Evolutionary conservation across 2,797 vertebrate genomes (phyloP).

Genomic region (Florisuga fusca): DNA sequence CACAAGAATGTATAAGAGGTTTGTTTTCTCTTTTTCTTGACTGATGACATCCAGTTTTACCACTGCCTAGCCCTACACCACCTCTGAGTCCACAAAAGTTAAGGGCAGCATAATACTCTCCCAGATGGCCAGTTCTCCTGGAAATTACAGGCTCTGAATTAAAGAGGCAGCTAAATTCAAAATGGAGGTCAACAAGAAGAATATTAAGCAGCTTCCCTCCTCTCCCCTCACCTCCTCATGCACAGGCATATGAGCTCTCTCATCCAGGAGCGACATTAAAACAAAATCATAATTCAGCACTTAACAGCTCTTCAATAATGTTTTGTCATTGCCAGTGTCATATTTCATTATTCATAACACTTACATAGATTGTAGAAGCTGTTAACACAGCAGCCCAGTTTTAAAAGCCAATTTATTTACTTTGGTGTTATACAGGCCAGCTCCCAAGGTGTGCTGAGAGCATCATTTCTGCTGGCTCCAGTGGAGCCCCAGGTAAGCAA

Average conservation of each 20-base stretch:
- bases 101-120: neutral
- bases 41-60: neutral
- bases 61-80: neutral
- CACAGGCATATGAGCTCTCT: neutral
- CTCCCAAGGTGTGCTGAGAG: neutral
- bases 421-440: neutral
- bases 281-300: constrained; percentile 52
- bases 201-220: constrained; percentile 30
- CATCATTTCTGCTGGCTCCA: neutral
- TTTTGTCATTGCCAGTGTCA: constrained; percentile 23
- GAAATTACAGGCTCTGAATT: neutral
- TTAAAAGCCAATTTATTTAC: constrained; percentile 32
- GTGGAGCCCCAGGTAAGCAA: neutral
- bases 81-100: neutral
- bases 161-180: constrained; percentile 7
- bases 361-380: constrained; percentile 33
- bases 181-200: constrained; percentile 40
- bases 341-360: constrained; percentile 55
- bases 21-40: neutral
- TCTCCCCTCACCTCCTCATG: neutral
- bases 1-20: neutral
- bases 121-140: neutral
- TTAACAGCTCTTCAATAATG: constrained; percentile 57
- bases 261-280: constrained; percentile 56
- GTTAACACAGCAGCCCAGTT: constrained; percentile 16